Evolutionary conservation across 2,797 vertebrate species (phyloP).

Genomic region (Malurus leucopterus): DNA sequence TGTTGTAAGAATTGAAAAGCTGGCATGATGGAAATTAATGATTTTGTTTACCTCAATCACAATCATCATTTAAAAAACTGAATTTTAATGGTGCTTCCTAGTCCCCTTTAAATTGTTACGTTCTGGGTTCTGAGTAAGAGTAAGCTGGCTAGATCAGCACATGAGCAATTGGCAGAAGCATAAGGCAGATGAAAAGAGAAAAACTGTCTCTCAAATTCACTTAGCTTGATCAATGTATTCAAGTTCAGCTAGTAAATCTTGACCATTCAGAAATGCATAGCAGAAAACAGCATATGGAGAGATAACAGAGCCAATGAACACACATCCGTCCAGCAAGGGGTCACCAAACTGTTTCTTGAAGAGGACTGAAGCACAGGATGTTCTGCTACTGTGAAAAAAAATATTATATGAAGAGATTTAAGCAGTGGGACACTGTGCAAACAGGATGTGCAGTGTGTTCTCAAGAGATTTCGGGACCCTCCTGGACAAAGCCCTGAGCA

Average conservation of each 20-base stretch:
- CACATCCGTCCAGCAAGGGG: background rate
- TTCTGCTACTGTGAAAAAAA: background rate
- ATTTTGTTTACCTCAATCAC: background rate
- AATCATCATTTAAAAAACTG: background rate
- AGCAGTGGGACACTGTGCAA: background rate
- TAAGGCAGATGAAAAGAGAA: background rate
- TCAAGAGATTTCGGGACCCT: background rate
- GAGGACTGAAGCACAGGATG: background rate
- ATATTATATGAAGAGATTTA: background rate
- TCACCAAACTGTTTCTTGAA: background rate
- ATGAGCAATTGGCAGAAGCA: background rate
- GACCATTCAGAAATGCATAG: background rate
- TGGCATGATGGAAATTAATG: background rate
- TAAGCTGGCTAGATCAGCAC: background rate
- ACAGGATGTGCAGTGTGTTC: background rate
- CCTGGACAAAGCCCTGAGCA: background rate
- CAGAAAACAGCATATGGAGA: background rate
- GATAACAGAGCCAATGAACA: background rate
- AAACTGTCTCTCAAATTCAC: background rate
- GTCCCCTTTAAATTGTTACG: fast-evolving
- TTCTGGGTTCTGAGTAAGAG: background rate
- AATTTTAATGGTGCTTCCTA: background rate
- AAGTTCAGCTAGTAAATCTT: background rate
- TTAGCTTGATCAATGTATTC: background rate
- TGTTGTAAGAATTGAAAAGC: background rate